A percentile compares a stretch with the other conserved stretches of the same genome.
Evolutionary conservation across 2,888 invertebrate genomes (phyloP).

Genomic region (Abscondita cerata): DNA sequence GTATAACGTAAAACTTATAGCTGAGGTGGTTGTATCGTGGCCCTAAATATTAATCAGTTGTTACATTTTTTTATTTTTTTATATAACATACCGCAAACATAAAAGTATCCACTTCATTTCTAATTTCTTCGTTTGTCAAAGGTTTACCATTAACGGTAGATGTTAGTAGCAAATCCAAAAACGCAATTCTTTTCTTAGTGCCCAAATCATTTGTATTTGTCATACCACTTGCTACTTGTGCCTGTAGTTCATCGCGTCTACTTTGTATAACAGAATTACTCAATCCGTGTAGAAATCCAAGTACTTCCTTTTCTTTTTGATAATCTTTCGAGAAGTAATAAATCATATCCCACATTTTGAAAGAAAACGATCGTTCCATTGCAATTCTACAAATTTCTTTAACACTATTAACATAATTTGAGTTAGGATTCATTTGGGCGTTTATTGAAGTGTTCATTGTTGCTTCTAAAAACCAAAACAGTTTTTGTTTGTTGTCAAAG

Average conservation of each 20-base stretch:
- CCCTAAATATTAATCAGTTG: constrained; percentile 49
- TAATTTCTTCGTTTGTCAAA: neutral
- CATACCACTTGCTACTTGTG: neutral
- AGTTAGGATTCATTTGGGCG: constrained; percentile 72
- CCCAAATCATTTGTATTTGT: neutral
- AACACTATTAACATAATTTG: constrained; percentile 77
- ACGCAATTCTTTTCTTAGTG: neutral
- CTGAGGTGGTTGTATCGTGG: constrained; percentile 60
- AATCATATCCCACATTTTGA: constrained; percentile 60
- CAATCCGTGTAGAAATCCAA: constrained; percentile 62
- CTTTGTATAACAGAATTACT: constrained; percentile 58
- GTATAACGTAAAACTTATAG: constrained; percentile 59
- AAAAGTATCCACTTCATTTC: constrained; percentile 14
- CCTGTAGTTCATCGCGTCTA: neutral
- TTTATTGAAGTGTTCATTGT: constrained; percentile 74
- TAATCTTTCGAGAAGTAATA: constrained; percentile 67
- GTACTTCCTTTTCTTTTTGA: constrained; percentile 60
- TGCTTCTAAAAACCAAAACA: neutral
- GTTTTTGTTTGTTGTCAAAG: neutral
- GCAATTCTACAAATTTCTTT: constrained; percentile 59
- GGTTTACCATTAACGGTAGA: neutral
- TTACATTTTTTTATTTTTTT: neutral
- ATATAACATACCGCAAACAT: constrained; percentile 5
- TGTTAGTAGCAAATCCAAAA: constrained; percentile 7
- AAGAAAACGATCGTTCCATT: constrained; percentile 48